phyloP scores from a whole-genome alignment of 64 coral and sea anemone genomes.

The Stichodactyla mertensii region DNA sequence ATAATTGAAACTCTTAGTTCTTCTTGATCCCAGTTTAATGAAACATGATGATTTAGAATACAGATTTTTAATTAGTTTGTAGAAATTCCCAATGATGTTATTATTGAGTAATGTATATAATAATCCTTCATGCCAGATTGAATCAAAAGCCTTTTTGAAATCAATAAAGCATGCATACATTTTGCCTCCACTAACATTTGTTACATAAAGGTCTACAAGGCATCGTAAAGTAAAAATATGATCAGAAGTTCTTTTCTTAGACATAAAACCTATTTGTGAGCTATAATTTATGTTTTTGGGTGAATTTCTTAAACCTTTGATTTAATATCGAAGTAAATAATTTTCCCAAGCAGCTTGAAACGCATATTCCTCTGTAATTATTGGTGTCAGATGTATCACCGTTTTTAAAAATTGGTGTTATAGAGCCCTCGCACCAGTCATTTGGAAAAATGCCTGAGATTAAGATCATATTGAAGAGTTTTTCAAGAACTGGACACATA shows the following conservation, averaged over 20 bases:
- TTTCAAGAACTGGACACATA: too few species aligned
- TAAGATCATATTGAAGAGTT: too few species aligned
- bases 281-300: neutral
- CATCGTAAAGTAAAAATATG: conserved; percentile 14
- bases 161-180: too few species aligned
- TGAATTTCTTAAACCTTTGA: neutral
- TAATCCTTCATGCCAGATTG: conserved; percentile 23
- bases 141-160: conserved; percentile 13
- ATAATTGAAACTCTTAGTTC: conserved; percentile 17
- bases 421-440: neutral
- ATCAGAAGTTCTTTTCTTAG: conserved; percentile 27
- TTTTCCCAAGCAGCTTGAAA: neutral
- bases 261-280: conserved; percentile 16
- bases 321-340: neutral
- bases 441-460: too few species aligned
- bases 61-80: conserved; percentile 2
- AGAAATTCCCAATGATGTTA: conserved; percentile 8
- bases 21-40: neutral
- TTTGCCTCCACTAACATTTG: neutral
- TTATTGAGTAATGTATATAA: neutral
- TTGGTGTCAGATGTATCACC: too few species aligned
- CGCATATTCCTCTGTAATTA: conserved; percentile 2
- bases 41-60: conserved; percentile 21
- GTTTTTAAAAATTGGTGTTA: conserved; percentile 6
- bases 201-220: neutral